Percentiles rank a stretch among this genome's conserved stretches.
Evolutionary conservation across 2,113 vertebrate species (phyloP).

Genomic region (Kobus ellipsiprymnus): DNA sequence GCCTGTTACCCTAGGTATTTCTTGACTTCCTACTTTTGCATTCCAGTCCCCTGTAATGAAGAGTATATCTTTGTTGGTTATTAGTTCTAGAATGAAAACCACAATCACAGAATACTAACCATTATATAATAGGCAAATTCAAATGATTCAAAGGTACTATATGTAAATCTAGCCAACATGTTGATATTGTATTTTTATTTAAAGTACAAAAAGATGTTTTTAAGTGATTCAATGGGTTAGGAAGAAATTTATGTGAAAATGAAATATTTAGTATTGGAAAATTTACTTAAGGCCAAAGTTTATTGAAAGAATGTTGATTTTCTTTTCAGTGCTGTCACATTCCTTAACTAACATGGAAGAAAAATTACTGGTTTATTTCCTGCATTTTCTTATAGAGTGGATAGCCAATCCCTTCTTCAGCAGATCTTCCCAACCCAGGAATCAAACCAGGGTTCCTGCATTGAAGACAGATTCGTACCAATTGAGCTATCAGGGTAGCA

Average conservation of each 20-base stretch:
- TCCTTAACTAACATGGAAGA: not conserved
- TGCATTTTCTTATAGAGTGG: not conserved
- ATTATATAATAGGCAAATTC: not conserved
- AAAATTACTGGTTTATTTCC: not conserved
- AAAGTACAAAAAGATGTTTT: not conserved
- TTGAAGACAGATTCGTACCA: not conserved
- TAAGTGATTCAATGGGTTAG: not conserved
- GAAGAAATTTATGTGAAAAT: not conserved
- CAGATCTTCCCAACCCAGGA: not conserved
- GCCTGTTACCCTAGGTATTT: not conserved
- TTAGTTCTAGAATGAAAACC: not conserved
- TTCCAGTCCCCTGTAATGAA: not conserved
- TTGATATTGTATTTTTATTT: not conserved
- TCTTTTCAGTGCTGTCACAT: not conserved
- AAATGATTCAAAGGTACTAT: not conserved
- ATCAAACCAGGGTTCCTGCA: not conserved
- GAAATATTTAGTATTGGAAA: not conserved
- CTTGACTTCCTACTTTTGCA: not conserved
- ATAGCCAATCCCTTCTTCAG: not conserved
- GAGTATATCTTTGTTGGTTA: not conserved
- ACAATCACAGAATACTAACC: not conserved
- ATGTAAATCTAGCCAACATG: not conserved
- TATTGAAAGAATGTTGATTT: not conserved
- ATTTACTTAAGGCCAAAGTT: not conserved
- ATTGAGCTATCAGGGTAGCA: not conserved